Conservation (phyloP, 2,797 vertebrate species). For the Helarctos malayanus region DNA sequence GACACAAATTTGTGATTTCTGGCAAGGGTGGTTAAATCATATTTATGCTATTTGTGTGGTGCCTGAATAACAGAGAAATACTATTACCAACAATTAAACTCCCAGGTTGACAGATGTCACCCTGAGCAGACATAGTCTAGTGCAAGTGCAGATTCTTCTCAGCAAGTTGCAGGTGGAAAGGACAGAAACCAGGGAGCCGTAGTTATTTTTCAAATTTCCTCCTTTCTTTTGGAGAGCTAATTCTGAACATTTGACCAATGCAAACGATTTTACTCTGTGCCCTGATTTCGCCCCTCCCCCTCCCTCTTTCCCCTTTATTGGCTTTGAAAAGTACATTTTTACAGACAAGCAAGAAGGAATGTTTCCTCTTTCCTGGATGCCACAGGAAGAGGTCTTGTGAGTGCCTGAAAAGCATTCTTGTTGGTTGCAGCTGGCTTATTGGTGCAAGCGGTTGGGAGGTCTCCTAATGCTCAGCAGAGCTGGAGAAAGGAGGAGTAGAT, state of each 20-base stretch:
- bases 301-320: neutral
- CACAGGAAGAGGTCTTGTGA: neutral
- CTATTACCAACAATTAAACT: slow-evolving; percentile 65
- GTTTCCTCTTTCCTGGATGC: neutral
- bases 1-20: slow-evolving; percentile 73
- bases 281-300: neutral
- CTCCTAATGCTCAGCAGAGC: neutral
- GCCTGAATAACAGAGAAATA: slow-evolving; percentile 67
- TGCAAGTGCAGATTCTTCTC: slow-evolving; percentile 40
- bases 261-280: neutral
- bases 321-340: neutral
- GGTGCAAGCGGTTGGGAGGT: neutral
- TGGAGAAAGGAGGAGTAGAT: neutral
- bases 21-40: slow-evolving; percentile 72
- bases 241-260: neutral
- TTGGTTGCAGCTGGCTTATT: neutral
- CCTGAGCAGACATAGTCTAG: slow-evolving; percentile 36
- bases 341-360: neutral
- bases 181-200: neutral
- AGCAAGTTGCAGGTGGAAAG: slow-evolving; percentile 23
- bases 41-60: slow-evolving; percentile 72
- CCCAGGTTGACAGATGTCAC: slow-evolving; percentile 76
- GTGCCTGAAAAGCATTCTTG: neutral
- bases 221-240: neutral
- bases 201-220: slow-evolving; percentile 18